Base-by-base conservation (phyloP, 2,797 vertebrate species). In the Darevskia nairensis region DNA sequence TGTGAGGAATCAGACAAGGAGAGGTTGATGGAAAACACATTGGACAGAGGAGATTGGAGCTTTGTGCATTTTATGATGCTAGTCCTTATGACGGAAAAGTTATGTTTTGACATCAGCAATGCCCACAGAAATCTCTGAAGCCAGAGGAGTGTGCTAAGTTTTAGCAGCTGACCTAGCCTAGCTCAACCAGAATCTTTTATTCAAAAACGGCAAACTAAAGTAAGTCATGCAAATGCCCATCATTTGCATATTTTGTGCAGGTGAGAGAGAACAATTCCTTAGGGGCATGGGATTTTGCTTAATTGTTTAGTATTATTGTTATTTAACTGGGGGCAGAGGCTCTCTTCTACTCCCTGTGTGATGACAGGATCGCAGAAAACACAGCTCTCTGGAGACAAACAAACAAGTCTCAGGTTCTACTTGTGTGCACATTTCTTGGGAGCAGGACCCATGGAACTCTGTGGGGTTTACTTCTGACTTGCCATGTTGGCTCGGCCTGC, bases 1-100 rank as follows among this genome's bases (percentile, higher is more conserved):
- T 96, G 13, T 0, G 8, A 1, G 32, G 83, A 82, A 81, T 35
- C 82, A 82, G 50, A 50, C 64, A n/a, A 50, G 4, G 27, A 46
- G 41, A 41, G 25, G 3, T 8, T 1, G 6, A 29, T 29, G 44
- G 66, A 71, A 59, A 86, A 64, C 10, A 25, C 35, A 39, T 27
- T 41, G 21, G 8, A 25, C 32, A 35, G 32, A 64, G 55, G 19
- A 23, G n/a, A 59, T 3, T 25, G 11, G 77, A 50, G 44, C 25
- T 46, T 13, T 15, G n/a, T 15, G 71, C 27, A 69, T 50, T 50
- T 50, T 50, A 50, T 50, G 11, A 35, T 27, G 29, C 75, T 86
- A 64, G 75, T 50, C 75, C 41, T 68, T 35, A 19, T 25, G n/a
- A 44, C 21, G 35, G n/a, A 50, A 69, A 64, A 41, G 23, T 61